Evolutionary conservation across 2,113 vertebrate genomes (phyloP).

Genomic region (Paramormyrops kingsleyae): DNA sequence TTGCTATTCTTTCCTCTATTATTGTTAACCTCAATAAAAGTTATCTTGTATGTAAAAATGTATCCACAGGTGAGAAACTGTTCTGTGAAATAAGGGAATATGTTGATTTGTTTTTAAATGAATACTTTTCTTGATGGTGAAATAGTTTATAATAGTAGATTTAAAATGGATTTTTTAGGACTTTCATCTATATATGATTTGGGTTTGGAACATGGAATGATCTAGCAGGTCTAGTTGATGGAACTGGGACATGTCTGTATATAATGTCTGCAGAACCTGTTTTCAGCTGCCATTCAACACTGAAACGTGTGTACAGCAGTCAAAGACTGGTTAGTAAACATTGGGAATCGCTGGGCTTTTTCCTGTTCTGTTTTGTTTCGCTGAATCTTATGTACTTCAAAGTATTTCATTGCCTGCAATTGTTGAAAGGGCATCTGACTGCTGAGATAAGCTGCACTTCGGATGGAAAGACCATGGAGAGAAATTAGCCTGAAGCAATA

Average conservation of each 20-base stretch:
- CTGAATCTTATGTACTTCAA: slow-evolving; percentile 4
- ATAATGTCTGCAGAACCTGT: slow-evolving; percentile 10
- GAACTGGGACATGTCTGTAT: slow-evolving; percentile 2
- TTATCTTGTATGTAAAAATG: neutral
- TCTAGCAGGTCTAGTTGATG: slow-evolving; percentile 15
- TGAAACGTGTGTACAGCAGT: neutral
- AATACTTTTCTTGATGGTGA: slow-evolving; percentile 10
- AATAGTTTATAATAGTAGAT: slow-evolving; percentile 8
- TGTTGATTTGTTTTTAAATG: slow-evolving; percentile 5
- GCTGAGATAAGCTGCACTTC: neutral
- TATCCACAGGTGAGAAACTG: slow-evolving; percentile 7
- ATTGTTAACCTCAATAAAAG: slow-evolving; percentile 8
- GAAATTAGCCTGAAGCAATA: slow-evolving; percentile 13
- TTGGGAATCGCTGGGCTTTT: neutral
- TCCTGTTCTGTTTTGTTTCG: neutral
- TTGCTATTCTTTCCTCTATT: neutral
- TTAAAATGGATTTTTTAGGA: neutral
- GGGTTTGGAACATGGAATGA: neutral
- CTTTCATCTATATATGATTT: slow-evolving; percentile 4
- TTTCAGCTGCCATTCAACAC: neutral
- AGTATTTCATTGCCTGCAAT: slow-evolving; percentile 10
- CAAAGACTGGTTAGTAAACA: slow-evolving; percentile 3
- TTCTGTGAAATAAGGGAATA: slow-evolving; percentile 12
- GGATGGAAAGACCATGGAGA: neutral
- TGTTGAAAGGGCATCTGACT: slow-evolving; percentile 15